Evolutionary conservation across 1,140 invertebrate genomes (phyloP).

Genomic region (Dryas iulia): DNA sequence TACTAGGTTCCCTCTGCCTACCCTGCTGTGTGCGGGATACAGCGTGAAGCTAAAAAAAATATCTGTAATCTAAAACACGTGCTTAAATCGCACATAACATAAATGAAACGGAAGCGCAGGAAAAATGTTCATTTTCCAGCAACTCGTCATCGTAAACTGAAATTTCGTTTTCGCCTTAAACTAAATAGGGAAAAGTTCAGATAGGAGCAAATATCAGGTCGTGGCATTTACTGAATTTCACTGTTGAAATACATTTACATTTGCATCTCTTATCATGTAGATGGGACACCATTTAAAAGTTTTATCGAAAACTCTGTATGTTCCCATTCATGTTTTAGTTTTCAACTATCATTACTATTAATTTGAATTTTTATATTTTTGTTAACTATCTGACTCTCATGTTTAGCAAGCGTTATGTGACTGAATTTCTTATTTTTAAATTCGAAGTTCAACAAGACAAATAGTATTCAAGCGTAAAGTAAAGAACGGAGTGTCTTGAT

Average conservation of each 20-base stretch:
- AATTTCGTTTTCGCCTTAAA: conserved; percentile 22
- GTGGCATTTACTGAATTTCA: conserved; percentile 9
- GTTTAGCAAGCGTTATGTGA: too few species aligned
- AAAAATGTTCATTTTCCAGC: conserved; percentile 16
- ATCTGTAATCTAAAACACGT: background rate
- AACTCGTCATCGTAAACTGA: conserved; percentile 12
- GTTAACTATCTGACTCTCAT: too few species aligned
- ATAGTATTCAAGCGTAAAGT: too few species aligned
- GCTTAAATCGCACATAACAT: background rate
- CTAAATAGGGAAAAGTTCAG: conserved; percentile 23
- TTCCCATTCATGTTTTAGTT: background rate
- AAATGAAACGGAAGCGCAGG: conserved; percentile 13
- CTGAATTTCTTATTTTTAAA: too few species aligned
- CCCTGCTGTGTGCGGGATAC: too few species aligned
- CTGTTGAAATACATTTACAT: background rate
- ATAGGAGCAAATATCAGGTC: conserved; percentile 15
- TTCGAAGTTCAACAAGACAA: too few species aligned
- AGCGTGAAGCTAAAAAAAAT: too few species aligned
- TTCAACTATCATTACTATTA: too few species aligned
- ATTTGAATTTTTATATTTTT: too few species aligned
- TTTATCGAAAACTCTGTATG: background rate
- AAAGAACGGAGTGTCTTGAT: too few species aligned
- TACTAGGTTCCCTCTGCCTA: too few species aligned
- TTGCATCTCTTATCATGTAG: background rate
- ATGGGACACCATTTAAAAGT: background rate